Conservation (phyloP, 2,113 vertebrate genomes). For the Prinia subflava region DNA sequence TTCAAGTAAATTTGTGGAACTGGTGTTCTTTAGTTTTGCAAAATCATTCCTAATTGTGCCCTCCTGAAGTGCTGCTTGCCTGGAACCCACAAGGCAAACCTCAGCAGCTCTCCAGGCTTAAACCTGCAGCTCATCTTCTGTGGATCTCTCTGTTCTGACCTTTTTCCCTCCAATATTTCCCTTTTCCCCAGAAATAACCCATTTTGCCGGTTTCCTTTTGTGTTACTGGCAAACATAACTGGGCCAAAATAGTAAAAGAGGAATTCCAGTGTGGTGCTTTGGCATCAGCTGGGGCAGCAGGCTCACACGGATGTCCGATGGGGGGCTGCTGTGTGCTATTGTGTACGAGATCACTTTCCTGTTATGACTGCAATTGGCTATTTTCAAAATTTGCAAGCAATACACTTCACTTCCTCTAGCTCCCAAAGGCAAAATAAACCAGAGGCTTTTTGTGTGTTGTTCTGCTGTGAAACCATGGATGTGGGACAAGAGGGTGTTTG, state of each 20-base stretch:
- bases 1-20: not conserved
- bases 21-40: not conserved
- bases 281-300: not conserved
- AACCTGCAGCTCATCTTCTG: not conserved
- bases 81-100: not conserved
- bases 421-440: constrained; percentile 10
- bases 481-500: not conserved
- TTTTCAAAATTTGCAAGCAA: constrained; percentile 30
- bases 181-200: not conserved
- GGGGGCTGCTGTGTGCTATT: not conserved
- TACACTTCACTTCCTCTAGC: constrained; percentile 7
- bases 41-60: not conserved
- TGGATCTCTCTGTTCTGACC: not conserved
- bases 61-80: not conserved
- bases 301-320: not conserved
- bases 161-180: not conserved
- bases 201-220: not conserved
- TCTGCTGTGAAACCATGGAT: not conserved
- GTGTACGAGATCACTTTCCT: constrained; percentile 24
- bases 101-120: not conserved
- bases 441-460: not conserved
- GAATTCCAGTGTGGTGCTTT: not conserved
- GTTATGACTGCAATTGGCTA: constrained; percentile 43
- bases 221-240: not conserved
- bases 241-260: not conserved